These are phyloP conservation scores for Dicrostonyx torquatus DNA, from an alignment of 2,797 vertebrate species.

Conservation along the genomic window DNA sequence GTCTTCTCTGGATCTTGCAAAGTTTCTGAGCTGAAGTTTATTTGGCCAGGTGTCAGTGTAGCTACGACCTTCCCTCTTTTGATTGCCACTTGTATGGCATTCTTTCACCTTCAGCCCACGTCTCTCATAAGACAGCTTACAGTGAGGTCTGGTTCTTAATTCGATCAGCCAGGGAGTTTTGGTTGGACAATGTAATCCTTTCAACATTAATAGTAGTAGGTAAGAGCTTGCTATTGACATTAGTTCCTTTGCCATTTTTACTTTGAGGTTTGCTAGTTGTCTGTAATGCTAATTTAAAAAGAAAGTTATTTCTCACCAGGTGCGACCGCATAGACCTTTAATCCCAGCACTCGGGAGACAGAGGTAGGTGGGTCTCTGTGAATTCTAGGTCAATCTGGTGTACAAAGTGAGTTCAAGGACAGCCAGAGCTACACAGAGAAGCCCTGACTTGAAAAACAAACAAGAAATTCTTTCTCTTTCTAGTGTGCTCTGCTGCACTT, in stretches of 20 bases:
- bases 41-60: neutral
- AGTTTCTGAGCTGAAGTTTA: neutral
- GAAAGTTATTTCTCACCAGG: neutral
- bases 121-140: neutral
- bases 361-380: neutral
- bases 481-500: neutral
- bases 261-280: neutral
- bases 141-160: neutral
- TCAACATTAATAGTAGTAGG: neutral
- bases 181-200: neutral
- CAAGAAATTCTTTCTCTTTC: neutral
- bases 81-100: neutral
- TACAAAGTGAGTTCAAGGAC: neutral
- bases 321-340: neutral
- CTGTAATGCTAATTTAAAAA: neutral
- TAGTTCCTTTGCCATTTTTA: neutral
- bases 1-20: neutral
- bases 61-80: neutral
- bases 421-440: neutral
- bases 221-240: neutral
- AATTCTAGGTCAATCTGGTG: neutral
- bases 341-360: neutral
- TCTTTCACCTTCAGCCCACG: neutral
- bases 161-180: neutral
- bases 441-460: neutral